These are phyloP conservation scores for Drosophila trapezifrons DNA, from an alignment of 1,140 invertebrate species.

Conservation along the genomic window DNA sequence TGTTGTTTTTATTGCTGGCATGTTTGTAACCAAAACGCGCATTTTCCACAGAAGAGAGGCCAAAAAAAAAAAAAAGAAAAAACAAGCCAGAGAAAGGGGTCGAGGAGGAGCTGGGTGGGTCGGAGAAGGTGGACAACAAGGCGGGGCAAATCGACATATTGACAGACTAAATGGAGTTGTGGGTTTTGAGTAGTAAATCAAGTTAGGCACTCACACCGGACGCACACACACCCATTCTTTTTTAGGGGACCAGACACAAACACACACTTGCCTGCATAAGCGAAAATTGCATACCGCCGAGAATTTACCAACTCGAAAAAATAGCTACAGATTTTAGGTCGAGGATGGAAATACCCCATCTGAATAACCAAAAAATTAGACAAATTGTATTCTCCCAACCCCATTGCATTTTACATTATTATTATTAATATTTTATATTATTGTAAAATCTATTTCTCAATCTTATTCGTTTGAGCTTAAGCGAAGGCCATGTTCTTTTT, in stretches of 20 bases:
- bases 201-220: conserved; percentile 71
- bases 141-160: conserved; percentile 82
- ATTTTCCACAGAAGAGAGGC: conserved; percentile 62
- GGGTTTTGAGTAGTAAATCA: conserved; percentile 84
- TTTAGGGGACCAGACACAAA: conserved; percentile 20
- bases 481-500: no score
- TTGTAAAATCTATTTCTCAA: no score
- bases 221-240: conserved; percentile 11
- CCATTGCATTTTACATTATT: no score
- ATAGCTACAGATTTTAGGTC: not conserved
- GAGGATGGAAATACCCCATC: not conserved
- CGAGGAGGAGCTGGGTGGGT: conserved; percentile 10
- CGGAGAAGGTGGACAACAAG: conserved; percentile 52
- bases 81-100: conserved; percentile 1
- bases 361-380: no score
- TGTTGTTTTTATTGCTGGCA: conserved; percentile 48
- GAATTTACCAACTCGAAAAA: conserved; percentile 51
- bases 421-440: no score
- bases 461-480: no score
- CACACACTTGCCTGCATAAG: conserved; percentile 63
- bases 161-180: conserved; percentile 83
- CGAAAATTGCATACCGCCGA: conserved; percentile 70
- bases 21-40: conserved; percentile 75
- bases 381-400: no score
- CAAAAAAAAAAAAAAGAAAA: conserved; percentile 26